Evolutionary conservation across 2,888 invertebrate genomes (phyloP), one percentile per base, ranked within the genome.

Genomic region (Chloroclystis v-ata): DNA sequence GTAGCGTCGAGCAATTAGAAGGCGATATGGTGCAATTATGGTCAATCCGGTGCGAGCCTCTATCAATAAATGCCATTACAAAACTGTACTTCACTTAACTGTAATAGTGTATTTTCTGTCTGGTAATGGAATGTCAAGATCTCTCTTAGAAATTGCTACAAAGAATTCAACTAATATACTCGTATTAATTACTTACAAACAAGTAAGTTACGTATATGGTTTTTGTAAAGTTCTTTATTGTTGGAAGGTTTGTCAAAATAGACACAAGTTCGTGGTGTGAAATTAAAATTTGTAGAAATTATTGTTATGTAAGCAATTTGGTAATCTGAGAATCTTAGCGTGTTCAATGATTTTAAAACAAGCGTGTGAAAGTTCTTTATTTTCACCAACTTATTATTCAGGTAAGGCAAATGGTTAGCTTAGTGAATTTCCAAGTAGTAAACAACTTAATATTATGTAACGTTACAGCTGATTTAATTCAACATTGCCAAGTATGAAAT

Each of bases 1-100:
- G 66, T 65, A 62, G 56, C 56, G 53, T 62, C 52, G 42, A 62
- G 57, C 64, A 72, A 76, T 78, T 75, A 73, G 57, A 70, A 63
- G 62, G 63, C 60, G 61, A 65, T 48, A 40, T 69, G 65, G 59
- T 69, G 72, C 67, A 75, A 77, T 77, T 72, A 71, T 45, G 39
- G 52, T 43, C 59, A 62, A 68, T 67, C 61, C 63, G 63, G 60
- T 60, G 61, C 58, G 54, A 55, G 45, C 57, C 54, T 50, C 44
- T 35, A 44, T 60, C 47, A 49, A 56, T 65, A 56, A 65, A 61
- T 61, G 56, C 54, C 46, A 57, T 61, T 63, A 57, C 35, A 52
- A 66, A 67, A 63, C 59, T 53, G 54, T 50, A 41, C 37, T 51
- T 49, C 54, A 43, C 60, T 28, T 32, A 40, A 37, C 35, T 24